phyloP scores from a whole-genome alignment of 1,140 invertebrate species.

The Drosophila orosa region DNA sequence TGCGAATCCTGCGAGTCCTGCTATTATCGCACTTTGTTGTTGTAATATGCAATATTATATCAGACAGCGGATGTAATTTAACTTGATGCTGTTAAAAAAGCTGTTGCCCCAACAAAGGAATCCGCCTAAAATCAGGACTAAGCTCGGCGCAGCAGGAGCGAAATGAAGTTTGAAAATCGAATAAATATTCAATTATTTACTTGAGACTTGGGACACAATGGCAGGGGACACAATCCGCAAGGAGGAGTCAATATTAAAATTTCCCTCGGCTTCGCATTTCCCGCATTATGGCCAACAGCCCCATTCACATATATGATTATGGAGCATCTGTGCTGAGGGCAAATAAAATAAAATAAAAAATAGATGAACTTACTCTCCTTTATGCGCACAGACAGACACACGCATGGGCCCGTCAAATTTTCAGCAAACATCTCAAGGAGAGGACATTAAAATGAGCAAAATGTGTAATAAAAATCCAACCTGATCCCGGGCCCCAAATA shows the following conservation, averaged over 20 bases:
- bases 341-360: conserved; percentile 78
- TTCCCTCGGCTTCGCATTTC: conserved; percentile 8
- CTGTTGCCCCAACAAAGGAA: conserved; percentile 34
- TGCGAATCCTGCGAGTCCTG: conserved; percentile 1
- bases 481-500: conserved; percentile 34
- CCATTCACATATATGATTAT: conserved; percentile 35
- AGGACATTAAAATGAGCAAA: conserved; percentile 72
- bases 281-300: conserved; percentile 33
- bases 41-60: conserved; percentile 42
- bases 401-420: conserved; percentile 17
- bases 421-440: conserved; percentile 55
- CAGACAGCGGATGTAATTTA: conserved; percentile 54
- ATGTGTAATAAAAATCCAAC: conserved; percentile 68
- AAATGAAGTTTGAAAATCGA: conserved; percentile 58
- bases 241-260: conserved; percentile 43
- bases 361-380: conserved; percentile 64
- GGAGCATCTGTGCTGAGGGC: conserved; percentile 53
- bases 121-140: conserved; percentile 12
- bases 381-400: conserved; percentile 16
- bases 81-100: conserved; percentile 28
- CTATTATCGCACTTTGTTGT: conserved; percentile 29
- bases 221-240: conserved; percentile 6
- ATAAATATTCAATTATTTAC: conserved; percentile 76
- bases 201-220: conserved; percentile 28
- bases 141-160: conserved; percentile 1